Percentiles rank a stretch among this genome's conserved stretches.
phyloP scores from a whole-genome alignment of 1,140 invertebrate species.

The Episyrphus balteatus region DNA sequence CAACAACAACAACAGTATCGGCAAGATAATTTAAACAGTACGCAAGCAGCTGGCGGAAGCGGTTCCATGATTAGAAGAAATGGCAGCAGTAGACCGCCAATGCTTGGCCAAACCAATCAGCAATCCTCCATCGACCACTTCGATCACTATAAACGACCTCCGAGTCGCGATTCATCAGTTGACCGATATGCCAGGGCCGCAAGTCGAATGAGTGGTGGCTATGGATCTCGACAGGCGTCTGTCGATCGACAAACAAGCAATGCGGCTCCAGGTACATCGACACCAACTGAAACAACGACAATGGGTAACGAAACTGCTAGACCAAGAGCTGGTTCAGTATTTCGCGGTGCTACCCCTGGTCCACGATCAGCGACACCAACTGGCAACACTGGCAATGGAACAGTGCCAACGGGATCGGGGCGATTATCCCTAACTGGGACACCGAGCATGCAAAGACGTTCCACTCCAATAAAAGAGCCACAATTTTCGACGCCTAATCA shows the following conservation, averaged over 20 bases:
- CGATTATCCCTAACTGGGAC: constrained; percentile 39
- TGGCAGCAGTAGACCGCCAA: constrained; percentile 42
- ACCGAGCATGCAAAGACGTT: constrained; percentile 19
- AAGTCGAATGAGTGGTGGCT: constrained; percentile 38
- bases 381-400: constrained; percentile 39
- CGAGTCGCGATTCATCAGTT: constrained; percentile 76
- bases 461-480: constrained; percentile 13
- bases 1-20: constrained; percentile 17
- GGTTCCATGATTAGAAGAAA: constrained; percentile 26
- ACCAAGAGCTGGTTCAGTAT: constrained; percentile 42
- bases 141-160: constrained; percentile 87
- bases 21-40: constrained; percentile 14
- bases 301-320: constrained; percentile 37
- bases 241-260: constrained; percentile 47
- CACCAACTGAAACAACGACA: constrained; percentile 35
- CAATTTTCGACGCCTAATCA: constrained; percentile 32
- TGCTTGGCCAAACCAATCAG: constrained; percentile 40
- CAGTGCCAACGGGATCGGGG: constrained; percentile 39
- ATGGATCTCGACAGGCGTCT: constrained; percentile 61
- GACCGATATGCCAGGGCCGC: constrained; percentile 63
- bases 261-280: constrained; percentile 23
- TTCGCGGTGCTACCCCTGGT: constrained; percentile 41
- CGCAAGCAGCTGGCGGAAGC: constrained; percentile 10
- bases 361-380: constrained; percentile 34
- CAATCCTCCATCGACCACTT: constrained; percentile 59